These are phyloP conservation scores for Melipona bicolor DNA, from an alignment of 2,888 invertebrate genomes.

Conservation along the genomic window DNA sequence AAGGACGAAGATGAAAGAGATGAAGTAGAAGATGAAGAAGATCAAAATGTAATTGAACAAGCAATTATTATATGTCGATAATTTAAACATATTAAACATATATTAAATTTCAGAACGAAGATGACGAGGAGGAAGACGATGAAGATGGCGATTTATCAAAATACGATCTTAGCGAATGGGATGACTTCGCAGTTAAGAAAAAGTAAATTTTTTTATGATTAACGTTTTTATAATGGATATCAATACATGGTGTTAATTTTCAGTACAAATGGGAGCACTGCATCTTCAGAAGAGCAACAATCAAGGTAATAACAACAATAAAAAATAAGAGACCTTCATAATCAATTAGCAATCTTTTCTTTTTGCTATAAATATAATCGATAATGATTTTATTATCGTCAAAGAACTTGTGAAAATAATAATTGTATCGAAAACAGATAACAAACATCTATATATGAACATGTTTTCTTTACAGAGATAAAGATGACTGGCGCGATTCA, in stretches of 20 bases:
- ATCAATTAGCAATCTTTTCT: slow-evolving; percentile 11
- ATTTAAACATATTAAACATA: background rate
- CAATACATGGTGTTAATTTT: slow-evolving; percentile 60
- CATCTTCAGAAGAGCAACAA: slow-evolving; percentile 75
- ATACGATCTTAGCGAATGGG: slow-evolving; percentile 86
- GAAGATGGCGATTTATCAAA: slow-evolving; percentile 86
- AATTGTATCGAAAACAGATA: slow-evolving; percentile 8
- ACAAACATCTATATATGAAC: slow-evolving; percentile 30
- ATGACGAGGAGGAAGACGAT: slow-evolving; percentile 85
- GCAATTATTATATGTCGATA: background rate
- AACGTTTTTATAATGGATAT: slow-evolving; percentile 4
- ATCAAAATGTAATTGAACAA: slow-evolving; percentile 66
- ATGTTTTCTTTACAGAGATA: slow-evolving; percentile 73
- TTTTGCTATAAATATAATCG: background rate
- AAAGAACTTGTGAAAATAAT: slow-evolving; percentile 16
- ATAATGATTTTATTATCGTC: background rate
- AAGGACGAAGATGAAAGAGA: slow-evolving; percentile 74
- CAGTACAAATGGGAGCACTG: slow-evolving; percentile 78
- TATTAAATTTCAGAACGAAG: slow-evolving; percentile 74
- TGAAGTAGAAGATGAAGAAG: slow-evolving; percentile 59
- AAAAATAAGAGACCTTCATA: slow-evolving; percentile 15
- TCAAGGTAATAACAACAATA: slow-evolving; percentile 78
- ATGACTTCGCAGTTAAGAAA: slow-evolving; percentile 82
- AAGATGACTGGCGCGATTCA: slow-evolving; percentile 76
- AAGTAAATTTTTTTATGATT: slow-evolving; percentile 71